A percentile compares a stretch with the other conserved stretches of the same genome.
Conservation (phyloP, 2,888 invertebrate genomes). For the Nysson spinosus region DNA sequence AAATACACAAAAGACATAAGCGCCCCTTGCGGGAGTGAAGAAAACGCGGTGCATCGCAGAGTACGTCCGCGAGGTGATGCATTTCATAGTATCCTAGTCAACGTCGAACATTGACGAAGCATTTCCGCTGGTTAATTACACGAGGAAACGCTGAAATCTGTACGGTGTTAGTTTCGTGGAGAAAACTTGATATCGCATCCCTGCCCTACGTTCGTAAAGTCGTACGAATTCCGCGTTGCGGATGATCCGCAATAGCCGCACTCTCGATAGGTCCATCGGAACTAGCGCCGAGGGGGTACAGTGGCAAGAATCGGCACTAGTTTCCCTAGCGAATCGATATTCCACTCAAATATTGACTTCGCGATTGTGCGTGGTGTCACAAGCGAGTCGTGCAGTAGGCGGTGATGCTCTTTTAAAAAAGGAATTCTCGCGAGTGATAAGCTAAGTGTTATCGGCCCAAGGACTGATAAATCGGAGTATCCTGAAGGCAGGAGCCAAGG, state of each 20-base stretch:
- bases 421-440: conserved; percentile 49
- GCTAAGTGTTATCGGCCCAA: conserved; percentile 26
- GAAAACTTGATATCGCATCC: too few species aligned
- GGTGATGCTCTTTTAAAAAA: conserved; percentile 65
- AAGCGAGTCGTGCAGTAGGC: conserved; percentile 62
- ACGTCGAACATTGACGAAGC: too few species aligned
- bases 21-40: conserved; percentile 8
- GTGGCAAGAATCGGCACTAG: conserved; percentile 60
- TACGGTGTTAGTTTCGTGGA: too few species aligned
- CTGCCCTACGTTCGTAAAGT: too few species aligned
- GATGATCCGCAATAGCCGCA: neutral
- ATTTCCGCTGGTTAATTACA: too few species aligned
- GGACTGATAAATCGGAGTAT: conserved; percentile 30
- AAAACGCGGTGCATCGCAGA: neutral
- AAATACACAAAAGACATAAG: neutral
- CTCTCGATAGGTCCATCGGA: conserved; percentile 2
- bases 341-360: conserved; percentile 76
- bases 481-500: conserved; percentile 30
- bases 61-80: too few species aligned
- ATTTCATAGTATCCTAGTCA: too few species aligned
- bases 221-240: neutral
- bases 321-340: conserved; percentile 75
- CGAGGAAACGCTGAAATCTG: too few species aligned
- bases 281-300: conserved; percentile 16
- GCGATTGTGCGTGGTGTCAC: conserved; percentile 66